Conservation (phyloP, 2,113 vertebrate species). For the Pogona vitticeps region DNA sequence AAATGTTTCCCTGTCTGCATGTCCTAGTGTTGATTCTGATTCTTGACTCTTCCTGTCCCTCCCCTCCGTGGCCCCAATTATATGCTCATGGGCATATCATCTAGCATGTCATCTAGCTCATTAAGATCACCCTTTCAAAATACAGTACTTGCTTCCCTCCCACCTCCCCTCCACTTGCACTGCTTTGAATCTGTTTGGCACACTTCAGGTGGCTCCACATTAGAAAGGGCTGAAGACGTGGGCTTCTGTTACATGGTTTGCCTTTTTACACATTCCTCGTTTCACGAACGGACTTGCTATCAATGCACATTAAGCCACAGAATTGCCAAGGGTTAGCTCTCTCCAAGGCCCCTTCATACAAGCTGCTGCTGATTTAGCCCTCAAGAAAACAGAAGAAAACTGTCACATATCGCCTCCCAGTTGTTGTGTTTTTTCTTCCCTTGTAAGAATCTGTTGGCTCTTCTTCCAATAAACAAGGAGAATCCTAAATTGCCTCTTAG, state of each 20-base stretch:
- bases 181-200: constrained; percentile 7
- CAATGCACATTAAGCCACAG: fast-evolving
- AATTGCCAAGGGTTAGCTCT: neutral
- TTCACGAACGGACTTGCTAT: fast-evolving
- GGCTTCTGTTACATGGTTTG: neutral
- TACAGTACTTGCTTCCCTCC: neutral
- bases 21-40: no score
- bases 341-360: neutral
- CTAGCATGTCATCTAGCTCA: neutral
- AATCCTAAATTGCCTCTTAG: constrained; percentile 75
- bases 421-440: constrained; percentile 31
- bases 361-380: neutral
- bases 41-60: no score
- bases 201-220: neutral
- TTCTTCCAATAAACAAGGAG: constrained; percentile 71
- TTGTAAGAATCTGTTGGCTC: constrained; percentile 70
- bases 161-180: neutral
- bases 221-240: neutral
- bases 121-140: neutral
- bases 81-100: no score
- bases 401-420: constrained; percentile 53
- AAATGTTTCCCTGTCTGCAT: no score
- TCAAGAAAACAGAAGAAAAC: constrained; percentile 56
- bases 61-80: no score
- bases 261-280: neutral